A percentile compares a stretch with the other conserved stretches of the same genome.
These are phyloP conservation scores for Conops quadrifasciatus DNA, from an alignment of 2,888 invertebrate genomes.

Conservation along the genomic window DNA sequence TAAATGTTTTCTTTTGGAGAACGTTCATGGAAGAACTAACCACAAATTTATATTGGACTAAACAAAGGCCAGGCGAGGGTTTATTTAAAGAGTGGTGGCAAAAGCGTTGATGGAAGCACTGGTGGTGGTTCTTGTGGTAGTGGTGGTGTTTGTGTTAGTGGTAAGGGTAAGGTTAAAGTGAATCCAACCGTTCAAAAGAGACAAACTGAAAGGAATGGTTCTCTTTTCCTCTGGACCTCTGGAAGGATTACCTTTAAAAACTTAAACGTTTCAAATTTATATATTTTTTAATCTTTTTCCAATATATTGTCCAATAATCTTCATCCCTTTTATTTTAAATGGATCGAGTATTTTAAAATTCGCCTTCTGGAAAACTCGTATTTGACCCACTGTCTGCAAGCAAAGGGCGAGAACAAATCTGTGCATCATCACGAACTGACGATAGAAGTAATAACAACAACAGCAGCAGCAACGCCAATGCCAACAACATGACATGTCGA, in stretches of 20 bases:
- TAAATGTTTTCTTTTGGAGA: conserved; percentile 11
- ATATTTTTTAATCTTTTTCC: no score
- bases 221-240: no score
- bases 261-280: background rate
- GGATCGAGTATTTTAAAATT: no score
- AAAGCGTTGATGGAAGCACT: no score
- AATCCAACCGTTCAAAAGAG: no score
- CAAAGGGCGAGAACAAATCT: conserved; percentile 11
- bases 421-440: background rate
- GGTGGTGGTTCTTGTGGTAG: no score
- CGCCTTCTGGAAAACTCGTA: background rate
- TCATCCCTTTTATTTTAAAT: no score
- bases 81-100: background rate
- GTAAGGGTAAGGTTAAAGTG: no score
- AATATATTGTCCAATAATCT: no score
- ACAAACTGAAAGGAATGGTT: no score
- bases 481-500: conserved; percentile 30
- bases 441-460: background rate
- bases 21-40: conserved; percentile 26
- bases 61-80: conserved; percentile 25
- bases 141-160: no score
- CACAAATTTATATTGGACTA: conserved; percentile 28
- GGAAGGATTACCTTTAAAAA: background rate
- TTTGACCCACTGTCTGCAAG: conserved; percentile 14
- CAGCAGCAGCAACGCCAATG: conserved; percentile 6